A percentile compares a stretch with the other conserved stretches of the same genome.
Conservation (phyloP, 2,888 invertebrate species). For the Petrolisthes cinctipes region DNA sequence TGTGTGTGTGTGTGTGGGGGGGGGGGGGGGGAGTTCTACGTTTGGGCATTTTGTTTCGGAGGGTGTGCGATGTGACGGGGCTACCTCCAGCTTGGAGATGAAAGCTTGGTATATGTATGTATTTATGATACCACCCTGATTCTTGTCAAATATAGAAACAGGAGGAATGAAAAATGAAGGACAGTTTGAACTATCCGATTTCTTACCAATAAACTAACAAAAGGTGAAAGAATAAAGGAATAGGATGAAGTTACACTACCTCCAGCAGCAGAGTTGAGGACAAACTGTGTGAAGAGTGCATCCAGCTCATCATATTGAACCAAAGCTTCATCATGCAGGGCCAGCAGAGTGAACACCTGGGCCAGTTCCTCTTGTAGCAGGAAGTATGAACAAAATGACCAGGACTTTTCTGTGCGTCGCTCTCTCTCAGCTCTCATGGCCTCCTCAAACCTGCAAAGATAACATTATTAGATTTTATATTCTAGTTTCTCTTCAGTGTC, state of each 20-base stretch:
- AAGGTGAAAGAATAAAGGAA: too few species aligned
- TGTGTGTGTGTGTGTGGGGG: too few species aligned
- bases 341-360: slow-evolving; percentile 93
- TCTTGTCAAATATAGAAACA: too few species aligned
- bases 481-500: not conserved
- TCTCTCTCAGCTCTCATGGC: slow-evolving; percentile 90
- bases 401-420: slow-evolving; percentile 87
- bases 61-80: too few species aligned
- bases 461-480: not conserved
- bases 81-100: too few species aligned
- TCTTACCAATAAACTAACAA: too few species aligned
- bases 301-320: slow-evolving; percentile 98
- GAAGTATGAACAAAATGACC: slow-evolving; percentile 96
- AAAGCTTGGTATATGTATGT: too few species aligned
- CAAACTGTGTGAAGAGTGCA: slow-evolving; percentile 95
- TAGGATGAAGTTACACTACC: slow-evolving; percentile 69
- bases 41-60: too few species aligned
- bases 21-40: too few species aligned
- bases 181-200: too few species aligned
- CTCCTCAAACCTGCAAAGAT: slow-evolving; percentile 81
- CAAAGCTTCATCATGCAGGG: slow-evolving; percentile 91
- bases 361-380: slow-evolving; percentile 94
- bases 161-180: too few species aligned
- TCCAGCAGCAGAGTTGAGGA: slow-evolving; percentile 90
- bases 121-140: too few species aligned